phyloP scores from a whole-genome alignment of 2,113 vertebrate species.

The Meleagris gallopavo region DNA sequence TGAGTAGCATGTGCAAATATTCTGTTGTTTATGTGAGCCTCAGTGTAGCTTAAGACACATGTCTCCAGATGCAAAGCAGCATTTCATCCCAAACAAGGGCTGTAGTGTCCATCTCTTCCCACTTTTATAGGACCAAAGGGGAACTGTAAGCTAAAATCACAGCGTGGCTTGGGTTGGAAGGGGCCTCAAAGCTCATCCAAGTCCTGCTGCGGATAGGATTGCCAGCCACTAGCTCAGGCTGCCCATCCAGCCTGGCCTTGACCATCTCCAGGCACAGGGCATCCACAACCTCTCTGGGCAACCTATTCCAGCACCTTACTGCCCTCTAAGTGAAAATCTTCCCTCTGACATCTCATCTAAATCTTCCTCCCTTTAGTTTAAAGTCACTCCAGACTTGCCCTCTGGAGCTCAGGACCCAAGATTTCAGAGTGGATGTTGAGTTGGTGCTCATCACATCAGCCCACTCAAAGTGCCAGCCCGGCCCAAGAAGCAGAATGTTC shows the following conservation, averaged over 20 bases:
- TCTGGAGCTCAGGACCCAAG: not conserved
- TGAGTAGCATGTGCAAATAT: not conserved
- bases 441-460: not conserved
- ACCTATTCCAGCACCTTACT: too few relatives aligned
- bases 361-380: too few relatives aligned
- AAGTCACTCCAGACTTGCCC: not conserved
- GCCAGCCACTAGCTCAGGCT: too few relatives aligned
- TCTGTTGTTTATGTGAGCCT: not conserved
- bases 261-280: too few relatives aligned
- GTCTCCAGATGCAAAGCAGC: accelerated
- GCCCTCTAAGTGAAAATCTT: too few relatives aligned
- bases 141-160: not conserved
- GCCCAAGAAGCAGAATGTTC: not conserved
- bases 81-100: not conserved
- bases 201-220: too few relatives aligned
- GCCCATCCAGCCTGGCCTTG: too few relatives aligned
- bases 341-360: too few relatives aligned
- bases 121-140: not conserved
- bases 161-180: too few relatives aligned
- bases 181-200: too few relatives aligned
- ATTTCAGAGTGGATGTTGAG: not conserved
- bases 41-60: not conserved
- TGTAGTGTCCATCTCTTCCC: not conserved
- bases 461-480: not conserved
- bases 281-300: too few relatives aligned